Percentiles rank a stretch among this genome's conserved stretches.
These are phyloP conservation scores for Hermaeophaga mercurialis DNA, from an alignment of 2,888 invertebrate species.

Conservation along the genomic window DNA sequence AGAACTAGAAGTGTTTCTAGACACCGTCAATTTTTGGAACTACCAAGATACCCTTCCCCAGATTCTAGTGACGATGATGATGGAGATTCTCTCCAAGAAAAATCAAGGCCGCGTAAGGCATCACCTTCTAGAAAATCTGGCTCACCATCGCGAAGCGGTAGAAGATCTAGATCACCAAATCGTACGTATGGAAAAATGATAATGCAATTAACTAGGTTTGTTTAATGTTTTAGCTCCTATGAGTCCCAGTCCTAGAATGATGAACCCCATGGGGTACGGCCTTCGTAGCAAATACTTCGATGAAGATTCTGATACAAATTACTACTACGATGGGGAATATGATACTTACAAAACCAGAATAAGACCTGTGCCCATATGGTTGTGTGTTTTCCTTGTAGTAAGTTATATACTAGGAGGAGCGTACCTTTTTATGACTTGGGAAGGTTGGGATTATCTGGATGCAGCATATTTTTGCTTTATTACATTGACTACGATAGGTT, in stretches of 20 bases:
- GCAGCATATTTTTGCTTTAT: slow-evolving; percentile 94
- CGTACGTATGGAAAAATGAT: slow-evolving; percentile 32
- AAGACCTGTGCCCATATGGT: slow-evolving; percentile 85
- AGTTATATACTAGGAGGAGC: slow-evolving; percentile 91
- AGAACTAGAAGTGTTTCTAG: slow-evolving; percentile 48
- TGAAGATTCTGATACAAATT: slow-evolving; percentile 67
- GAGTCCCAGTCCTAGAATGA: slow-evolving; percentile 64
- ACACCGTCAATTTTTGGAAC: slow-evolving; percentile 46
- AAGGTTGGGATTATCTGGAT: slow-evolving; percentile 84
- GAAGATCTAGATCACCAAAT: slow-evolving; percentile 38
- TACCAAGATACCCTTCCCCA: slow-evolving; percentile 48
- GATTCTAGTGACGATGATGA: slow-evolving; percentile 41
- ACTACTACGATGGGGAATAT: slow-evolving; percentile 49
- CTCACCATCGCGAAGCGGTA: slow-evolving; percentile 17
- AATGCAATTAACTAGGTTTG: background rate
- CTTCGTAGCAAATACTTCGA: slow-evolving; percentile 65
- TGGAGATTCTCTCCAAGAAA: slow-evolving; percentile 27
- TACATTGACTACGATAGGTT: slow-evolving; percentile 90
- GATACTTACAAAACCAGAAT: slow-evolving; percentile 57
- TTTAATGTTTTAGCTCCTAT: slow-evolving; percentile 51
- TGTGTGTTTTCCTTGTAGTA: slow-evolving; percentile 85
- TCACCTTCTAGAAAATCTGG: slow-evolving; percentile 3
- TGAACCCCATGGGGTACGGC: slow-evolving; percentile 72
- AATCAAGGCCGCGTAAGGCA: slow-evolving; percentile 32
- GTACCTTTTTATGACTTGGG: slow-evolving; percentile 84